These are phyloP conservation scores for Crotalus helleri DNA, from an alignment of 2,113 vertebrate genomes.

Conservation along the genomic window DNA sequence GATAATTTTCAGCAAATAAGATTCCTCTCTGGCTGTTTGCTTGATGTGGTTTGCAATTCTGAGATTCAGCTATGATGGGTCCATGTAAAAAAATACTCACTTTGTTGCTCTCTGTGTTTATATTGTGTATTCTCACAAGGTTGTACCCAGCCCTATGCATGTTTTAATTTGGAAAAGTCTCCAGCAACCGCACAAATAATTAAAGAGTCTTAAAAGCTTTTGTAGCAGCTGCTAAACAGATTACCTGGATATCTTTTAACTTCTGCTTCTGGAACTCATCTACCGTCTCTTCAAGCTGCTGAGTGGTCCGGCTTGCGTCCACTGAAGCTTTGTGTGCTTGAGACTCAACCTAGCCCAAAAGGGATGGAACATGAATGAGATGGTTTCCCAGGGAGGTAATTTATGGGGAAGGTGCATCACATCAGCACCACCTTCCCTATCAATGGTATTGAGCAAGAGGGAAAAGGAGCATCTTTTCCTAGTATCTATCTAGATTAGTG, in stretches of 20 bases:
- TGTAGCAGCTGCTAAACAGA: background rate
- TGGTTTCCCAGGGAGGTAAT: background rate
- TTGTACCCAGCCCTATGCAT: background rate
- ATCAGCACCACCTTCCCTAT: background rate
- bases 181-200: background rate
- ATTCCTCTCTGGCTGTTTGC: background rate
- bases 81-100: background rate
- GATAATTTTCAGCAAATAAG: background rate
- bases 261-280: slow-evolving; percentile 77
- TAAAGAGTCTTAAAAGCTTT: background rate
- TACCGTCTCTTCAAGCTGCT: slow-evolving; percentile 73
- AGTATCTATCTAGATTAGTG: background rate
- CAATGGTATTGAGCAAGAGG: background rate
- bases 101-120: too few relatives aligned
- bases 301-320: slow-evolving; percentile 67
- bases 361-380: background rate
- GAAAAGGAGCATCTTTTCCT: background rate
- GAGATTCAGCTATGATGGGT: too few relatives aligned
- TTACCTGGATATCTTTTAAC: slow-evolving; percentile 77
- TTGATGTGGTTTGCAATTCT: background rate
- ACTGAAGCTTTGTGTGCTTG: slow-evolving; percentile 72
- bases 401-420: background rate
- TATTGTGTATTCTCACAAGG: background rate
- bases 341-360: slow-evolving; percentile 70
- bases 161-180: background rate